Conservation (phyloP, 1,140 invertebrate species). For the Rhopalosiphum padi region DNA sequence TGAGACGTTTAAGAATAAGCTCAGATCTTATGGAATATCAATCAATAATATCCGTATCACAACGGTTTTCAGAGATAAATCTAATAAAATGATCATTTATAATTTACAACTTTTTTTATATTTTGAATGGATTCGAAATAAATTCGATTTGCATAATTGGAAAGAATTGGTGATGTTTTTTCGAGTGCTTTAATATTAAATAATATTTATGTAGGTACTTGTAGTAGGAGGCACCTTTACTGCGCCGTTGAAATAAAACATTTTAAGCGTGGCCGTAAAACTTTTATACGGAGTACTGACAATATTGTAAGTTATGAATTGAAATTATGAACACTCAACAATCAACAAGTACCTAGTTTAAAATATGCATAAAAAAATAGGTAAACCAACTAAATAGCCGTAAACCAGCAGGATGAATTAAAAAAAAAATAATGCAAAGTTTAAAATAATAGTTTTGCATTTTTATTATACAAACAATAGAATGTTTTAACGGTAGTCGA, state of each 20-base stretch:
- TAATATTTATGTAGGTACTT: no score
- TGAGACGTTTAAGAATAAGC: neutral
- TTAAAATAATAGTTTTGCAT: conserved; percentile 53
- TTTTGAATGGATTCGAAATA: neutral
- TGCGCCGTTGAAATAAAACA: neutral
- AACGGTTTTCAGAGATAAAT: neutral
- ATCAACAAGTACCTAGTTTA: neutral
- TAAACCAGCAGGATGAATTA: neutral
- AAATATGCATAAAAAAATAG: neutral
- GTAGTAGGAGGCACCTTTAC: neutral
- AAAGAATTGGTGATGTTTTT: no score
- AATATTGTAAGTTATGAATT: neutral
- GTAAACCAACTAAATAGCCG: no score
- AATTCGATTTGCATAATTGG: neutral
- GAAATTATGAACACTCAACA: neutral
- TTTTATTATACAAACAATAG: conserved; percentile 53
- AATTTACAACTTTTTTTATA: neutral
- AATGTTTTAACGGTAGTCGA: conserved; percentile 45
- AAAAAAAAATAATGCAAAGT: neutral
- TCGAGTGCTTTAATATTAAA: no score
- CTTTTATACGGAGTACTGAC: neutral
- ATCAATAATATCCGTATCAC: neutral
- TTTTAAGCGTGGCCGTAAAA: neutral
- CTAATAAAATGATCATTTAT: neutral
- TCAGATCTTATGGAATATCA: neutral